These are phyloP conservation scores for Halictus ligatus DNA, from an alignment of 2,888 invertebrate species.

Conservation along the genomic window DNA sequence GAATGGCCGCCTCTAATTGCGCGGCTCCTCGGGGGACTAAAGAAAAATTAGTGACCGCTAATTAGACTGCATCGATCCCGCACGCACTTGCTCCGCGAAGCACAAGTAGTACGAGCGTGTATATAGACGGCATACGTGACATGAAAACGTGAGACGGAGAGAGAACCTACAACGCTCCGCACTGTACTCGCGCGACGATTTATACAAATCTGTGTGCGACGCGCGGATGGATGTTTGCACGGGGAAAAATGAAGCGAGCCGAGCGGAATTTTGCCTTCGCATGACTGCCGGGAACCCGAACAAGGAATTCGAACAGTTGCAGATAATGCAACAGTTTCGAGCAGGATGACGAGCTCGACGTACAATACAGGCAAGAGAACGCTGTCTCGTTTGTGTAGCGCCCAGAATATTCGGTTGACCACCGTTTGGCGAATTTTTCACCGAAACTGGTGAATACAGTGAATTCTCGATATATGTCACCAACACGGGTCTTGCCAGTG, in stretches of 20 bases:
- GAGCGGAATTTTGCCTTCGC: neutral
- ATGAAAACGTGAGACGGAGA: slow-evolving; percentile 11
- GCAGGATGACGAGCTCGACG: neutral
- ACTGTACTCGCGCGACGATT: neutral
- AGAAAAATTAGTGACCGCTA: slow-evolving; percentile 48
- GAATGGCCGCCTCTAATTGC: neutral
- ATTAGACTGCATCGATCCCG: slow-evolving; percentile 69
- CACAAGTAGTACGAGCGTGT: slow-evolving; percentile 48
- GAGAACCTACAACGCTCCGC: neutral
- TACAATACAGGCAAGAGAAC: neutral
- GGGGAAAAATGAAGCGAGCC: neutral
- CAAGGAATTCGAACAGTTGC: neutral
- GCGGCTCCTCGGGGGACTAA: neutral
- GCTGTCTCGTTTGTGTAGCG: neutral
- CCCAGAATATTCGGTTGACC: neutral
- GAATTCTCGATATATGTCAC: too few species aligned
- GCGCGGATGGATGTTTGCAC: neutral
- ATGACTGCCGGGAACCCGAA: neutral
- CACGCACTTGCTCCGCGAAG: neutral
- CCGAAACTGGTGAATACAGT: too few species aligned
- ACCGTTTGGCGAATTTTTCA: neutral
- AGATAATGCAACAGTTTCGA: neutral
- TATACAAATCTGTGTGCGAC: slow-evolving; percentile 28
- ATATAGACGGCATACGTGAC: slow-evolving; percentile 38
- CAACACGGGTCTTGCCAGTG: too few species aligned